phyloP scores from a whole-genome alignment of 2,113 vertebrate genomes.

The Engraulis encrasicolus region DNA sequence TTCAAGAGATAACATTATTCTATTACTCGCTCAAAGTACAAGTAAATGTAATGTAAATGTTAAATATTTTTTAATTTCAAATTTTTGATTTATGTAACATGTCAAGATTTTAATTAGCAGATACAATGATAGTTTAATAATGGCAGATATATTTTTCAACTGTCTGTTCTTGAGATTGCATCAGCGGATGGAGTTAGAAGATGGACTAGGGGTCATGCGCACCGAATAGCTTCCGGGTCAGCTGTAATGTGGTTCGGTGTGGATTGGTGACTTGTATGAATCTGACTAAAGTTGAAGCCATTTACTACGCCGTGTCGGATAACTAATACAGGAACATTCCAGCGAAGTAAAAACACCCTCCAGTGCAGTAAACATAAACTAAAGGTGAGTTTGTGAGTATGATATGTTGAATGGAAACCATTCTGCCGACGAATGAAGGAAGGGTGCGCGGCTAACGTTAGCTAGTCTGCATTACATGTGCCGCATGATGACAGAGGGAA shows the following conservation, averaged over 20 bases:
- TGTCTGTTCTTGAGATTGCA: no score
- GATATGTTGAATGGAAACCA: neutral
- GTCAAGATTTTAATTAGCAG: no score
- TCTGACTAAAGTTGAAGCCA: neutral
- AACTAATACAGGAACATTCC: neutral
- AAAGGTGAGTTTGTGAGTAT: neutral
- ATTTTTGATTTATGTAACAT: no score
- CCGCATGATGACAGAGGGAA: conserved; percentile 60
- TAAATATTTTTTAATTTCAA: no score
- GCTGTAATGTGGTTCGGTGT: neutral
- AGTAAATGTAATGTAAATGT: no score
- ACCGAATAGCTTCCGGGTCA: neutral
- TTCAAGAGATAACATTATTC: no score
- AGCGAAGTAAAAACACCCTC: neutral
- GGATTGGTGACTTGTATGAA: conserved; percentile 4
- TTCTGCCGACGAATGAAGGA: conserved; percentile 23
- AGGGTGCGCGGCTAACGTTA: conserved; percentile 34
- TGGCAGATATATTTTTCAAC: neutral
- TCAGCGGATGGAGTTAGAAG: neutral
- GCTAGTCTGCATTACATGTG: conserved; percentile 60
- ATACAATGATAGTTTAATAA: no score
- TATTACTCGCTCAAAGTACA: no score
- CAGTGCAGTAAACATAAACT: neutral
- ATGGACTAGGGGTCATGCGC: neutral
- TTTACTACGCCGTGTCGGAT: neutral